Conservation (phyloP, 2,888 invertebrate genomes). For the Trissoscelio sp. region DNA sequence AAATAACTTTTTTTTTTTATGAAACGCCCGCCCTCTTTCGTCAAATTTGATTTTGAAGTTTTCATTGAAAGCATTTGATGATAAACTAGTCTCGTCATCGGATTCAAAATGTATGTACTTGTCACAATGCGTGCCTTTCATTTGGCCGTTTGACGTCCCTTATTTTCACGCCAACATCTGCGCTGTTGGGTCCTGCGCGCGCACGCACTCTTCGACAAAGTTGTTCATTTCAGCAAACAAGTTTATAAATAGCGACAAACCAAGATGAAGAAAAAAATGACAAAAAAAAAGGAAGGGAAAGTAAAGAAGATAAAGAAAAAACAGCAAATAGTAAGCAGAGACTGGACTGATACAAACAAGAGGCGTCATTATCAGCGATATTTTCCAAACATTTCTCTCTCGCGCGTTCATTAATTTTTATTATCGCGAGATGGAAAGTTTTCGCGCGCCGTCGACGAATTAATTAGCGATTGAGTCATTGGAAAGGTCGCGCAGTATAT, state of each 20-base stretch:
- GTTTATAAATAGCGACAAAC: conserved; percentile 57
- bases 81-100: not conserved
- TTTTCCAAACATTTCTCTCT: conserved; percentile 38
- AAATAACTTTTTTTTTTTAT: too few species aligned
- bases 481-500: conserved; percentile 19
- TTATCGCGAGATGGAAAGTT: conserved; percentile 53
- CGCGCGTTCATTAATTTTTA: conserved; percentile 41
- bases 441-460: conserved; percentile 35
- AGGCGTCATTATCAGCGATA: conserved; percentile 20
- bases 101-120: conserved; percentile 40
- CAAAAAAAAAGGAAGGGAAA: not conserved
- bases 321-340: too few species aligned
- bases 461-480: conserved; percentile 33
- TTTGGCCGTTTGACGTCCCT: conserved; percentile 42
- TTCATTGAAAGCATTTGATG: too few species aligned
- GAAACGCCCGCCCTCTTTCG: too few species aligned
- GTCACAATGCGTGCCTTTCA: conserved; percentile 55
- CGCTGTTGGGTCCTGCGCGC: conserved; percentile 23
- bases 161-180: conserved; percentile 56
- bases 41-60: too few species aligned
- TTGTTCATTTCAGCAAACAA: conserved; percentile 54
- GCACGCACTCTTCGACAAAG: conserved; percentile 35
- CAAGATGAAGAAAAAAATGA: conserved; percentile 27
- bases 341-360: not conserved
- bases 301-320: conserved; percentile 6